phyloP scores from a whole-genome alignment of 2,113 vertebrate species.

The Sinocyclocheilus grahami region DNA sequence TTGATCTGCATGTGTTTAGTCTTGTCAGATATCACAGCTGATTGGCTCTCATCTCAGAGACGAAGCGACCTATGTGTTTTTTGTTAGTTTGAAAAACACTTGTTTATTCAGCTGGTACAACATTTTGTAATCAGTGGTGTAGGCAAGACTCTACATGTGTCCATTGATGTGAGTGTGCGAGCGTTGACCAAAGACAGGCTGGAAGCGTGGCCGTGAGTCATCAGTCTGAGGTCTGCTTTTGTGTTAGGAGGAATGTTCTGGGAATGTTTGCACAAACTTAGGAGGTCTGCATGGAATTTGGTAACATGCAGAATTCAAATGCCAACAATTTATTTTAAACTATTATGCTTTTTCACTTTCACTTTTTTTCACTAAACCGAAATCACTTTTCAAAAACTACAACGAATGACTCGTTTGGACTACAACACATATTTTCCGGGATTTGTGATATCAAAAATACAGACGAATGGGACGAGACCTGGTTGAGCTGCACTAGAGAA shows the following conservation, averaged over 20 bases:
- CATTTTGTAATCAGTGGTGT: slow-evolving; percentile 31
- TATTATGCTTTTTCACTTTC: too few relatives aligned
- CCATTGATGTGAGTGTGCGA: not conserved
- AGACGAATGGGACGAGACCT: too few relatives aligned
- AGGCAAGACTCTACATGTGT: not conserved
- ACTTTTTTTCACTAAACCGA: too few relatives aligned
- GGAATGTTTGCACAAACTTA: slow-evolving; percentile 23
- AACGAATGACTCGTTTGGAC: too few relatives aligned
- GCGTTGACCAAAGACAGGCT: slow-evolving; percentile 5
- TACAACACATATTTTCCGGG: too few relatives aligned
- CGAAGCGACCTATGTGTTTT: not conserved
- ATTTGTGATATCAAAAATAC: too few relatives aligned
- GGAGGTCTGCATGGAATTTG: not conserved
- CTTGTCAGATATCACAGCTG: not conserved
- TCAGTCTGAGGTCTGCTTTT: slow-evolving; percentile 23
- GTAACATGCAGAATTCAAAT: slow-evolving; percentile 1
- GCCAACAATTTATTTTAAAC: not conserved
- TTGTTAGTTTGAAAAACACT: slow-evolving; percentile 40
- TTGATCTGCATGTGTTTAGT: slow-evolving; percentile 5
- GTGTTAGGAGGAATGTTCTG: slow-evolving; percentile 13
- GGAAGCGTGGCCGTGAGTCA: slow-evolving; percentile 10
- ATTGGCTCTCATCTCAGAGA: not conserved
- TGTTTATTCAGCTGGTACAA: slow-evolving; percentile 51
- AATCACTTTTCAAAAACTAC: too few relatives aligned
- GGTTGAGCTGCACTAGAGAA: too few relatives aligned